Conservation (phyloP, 2,797 vertebrate species). For the Poeciliopsis turneri region DNA sequence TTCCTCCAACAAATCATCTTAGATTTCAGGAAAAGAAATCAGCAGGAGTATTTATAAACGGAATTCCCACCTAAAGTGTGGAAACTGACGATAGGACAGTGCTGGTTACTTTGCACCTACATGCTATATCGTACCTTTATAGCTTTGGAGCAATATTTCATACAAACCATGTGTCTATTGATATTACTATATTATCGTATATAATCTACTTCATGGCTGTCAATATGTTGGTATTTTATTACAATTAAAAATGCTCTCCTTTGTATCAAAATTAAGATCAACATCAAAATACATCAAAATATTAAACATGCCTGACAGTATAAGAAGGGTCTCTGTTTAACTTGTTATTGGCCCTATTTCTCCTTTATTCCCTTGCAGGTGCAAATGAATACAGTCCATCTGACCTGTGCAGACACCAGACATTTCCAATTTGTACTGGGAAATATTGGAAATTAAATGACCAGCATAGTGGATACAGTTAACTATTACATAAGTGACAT, state of each 20-base stretch:
- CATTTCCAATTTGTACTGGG: neutral
- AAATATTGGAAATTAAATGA: neutral
- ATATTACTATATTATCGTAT: neutral
- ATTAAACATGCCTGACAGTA: too few relatives aligned
- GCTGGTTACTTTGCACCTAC: neutral
- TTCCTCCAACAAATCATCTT: constrained; percentile 11
- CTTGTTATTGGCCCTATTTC: neutral
- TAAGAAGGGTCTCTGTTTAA: neutral
- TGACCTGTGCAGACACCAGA: neutral
- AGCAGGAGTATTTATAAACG: constrained; percentile 4
- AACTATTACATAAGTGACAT: neutral
- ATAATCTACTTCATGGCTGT: neutral
- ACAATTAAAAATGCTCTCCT: neutral
- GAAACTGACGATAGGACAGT: constrained; percentile 1
- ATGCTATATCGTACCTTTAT: neutral
- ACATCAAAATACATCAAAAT: neutral
- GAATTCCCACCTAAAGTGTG: constrained; percentile 18
- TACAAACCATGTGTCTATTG: neutral
- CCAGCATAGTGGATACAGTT: neutral
- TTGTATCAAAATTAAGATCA: neutral
- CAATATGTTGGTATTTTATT: neutral
- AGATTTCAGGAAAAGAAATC: neutral
- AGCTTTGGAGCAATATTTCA: neutral
- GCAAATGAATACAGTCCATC: neutral
- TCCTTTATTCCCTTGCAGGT: neutral